A percentile compares a stretch with the other conserved stretches of the same genome.
Conservation (phyloP, 2,113 vertebrate species). For the Excalfactoria chinensis region DNA sequence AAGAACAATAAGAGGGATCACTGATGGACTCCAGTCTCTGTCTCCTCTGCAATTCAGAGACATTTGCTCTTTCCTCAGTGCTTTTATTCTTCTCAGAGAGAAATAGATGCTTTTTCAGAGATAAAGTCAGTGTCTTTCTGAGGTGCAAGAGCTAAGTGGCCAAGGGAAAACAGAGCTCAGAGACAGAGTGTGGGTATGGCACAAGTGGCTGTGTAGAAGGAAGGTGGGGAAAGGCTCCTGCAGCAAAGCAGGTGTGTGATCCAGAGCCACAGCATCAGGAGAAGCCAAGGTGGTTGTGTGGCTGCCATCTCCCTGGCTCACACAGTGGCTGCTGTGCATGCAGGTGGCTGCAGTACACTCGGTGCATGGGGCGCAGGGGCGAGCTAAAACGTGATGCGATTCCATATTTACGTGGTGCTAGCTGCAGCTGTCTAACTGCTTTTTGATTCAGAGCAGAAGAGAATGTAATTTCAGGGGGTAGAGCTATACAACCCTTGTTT, state of each 20-base stretch:
- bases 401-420: not conserved
- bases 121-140: not conserved
- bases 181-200: not conserved
- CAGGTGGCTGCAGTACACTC: not conserved
- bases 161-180: not conserved
- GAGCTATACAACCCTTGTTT: not conserved
- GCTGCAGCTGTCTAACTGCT: not conserved
- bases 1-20: not conserved
- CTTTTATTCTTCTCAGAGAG: not conserved
- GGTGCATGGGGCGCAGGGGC: not conserved
- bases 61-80: not conserved
- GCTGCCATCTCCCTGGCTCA: not conserved
- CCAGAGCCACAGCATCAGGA: not conserved
- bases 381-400: not conserved
- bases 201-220: not conserved
- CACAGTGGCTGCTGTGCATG: not conserved
- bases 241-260: not conserved
- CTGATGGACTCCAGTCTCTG: not conserved
- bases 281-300: accelerated
- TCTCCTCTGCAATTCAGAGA: not conserved
- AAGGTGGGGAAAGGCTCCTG: not conserved
- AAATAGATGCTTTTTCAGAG: slow-evolving; percentile 28
- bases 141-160: not conserved
- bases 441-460: not conserved
- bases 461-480: not conserved